phyloP scores from a whole-genome alignment of 2,797 vertebrate genomes.

The Chloroceryle amazona region DNA sequence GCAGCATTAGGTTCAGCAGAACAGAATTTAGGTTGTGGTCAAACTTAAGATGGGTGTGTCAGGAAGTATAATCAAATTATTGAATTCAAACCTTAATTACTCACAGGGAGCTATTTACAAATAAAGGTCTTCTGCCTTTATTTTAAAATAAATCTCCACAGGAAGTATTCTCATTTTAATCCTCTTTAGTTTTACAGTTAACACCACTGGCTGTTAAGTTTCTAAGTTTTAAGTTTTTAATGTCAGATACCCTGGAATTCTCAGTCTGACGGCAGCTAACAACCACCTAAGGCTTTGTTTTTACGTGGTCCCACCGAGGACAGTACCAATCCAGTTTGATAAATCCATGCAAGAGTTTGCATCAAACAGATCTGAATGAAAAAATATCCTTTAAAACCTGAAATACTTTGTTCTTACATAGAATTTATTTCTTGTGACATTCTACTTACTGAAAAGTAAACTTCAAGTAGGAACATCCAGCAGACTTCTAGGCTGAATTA shows the following conservation, averaged over 20 bases:
- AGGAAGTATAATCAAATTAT: not conserved
- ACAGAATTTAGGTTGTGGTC: not conserved
- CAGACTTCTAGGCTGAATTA: not conserved
- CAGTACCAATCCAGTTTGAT: not conserved
- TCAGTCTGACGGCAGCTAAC: not conserved
- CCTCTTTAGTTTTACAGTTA: slow-evolving; percentile 31
- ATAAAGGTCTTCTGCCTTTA: not conserved
- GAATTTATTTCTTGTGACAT: not conserved
- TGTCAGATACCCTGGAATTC: not conserved
- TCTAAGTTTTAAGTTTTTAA: not conserved
- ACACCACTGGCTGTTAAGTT: not conserved
- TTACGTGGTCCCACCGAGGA: not conserved
- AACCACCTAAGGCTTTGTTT: not conserved
- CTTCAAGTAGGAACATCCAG: not conserved
- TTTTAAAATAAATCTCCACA: not conserved
- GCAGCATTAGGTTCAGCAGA: not conserved
- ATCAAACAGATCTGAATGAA: not conserved
- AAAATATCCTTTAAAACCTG: not conserved
- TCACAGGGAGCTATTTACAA: not conserved
- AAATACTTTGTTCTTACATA: not conserved
- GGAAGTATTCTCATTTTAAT: slow-evolving; percentile 2
- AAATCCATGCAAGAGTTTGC: not conserved
- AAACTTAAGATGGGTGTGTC: not conserved
- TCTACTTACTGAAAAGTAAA: not conserved
- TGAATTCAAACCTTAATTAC: not conserved